phyloP scores from a whole-genome alignment of 1,140 invertebrate genomes.

The Spodoptera litura region DNA sequence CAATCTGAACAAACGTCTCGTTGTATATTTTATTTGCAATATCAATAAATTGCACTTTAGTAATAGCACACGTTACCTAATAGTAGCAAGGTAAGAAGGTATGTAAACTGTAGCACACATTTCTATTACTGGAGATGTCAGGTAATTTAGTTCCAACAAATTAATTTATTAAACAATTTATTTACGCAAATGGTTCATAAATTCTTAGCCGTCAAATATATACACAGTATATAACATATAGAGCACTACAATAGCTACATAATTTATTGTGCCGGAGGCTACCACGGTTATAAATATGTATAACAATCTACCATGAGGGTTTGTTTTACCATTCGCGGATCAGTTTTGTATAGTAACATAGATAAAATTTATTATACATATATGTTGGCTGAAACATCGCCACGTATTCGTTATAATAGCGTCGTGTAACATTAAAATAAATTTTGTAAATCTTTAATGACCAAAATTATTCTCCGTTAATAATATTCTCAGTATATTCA shows the following conservation, averaged over 20 bases:
- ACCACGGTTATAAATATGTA: conserved; percentile 6
- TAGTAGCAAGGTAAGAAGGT: too few relatives aligned
- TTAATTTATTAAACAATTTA: conserved; percentile 5
- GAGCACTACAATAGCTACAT: conserved; percentile 12
- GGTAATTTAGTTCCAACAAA: neutral
- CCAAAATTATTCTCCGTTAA: too few relatives aligned
- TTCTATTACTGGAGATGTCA: neutral
- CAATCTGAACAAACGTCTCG: conserved; percentile 4
- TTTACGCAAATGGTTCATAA: conserved; percentile 14
- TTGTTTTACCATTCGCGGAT: conserved; percentile 9
- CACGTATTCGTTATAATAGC: too few relatives aligned
- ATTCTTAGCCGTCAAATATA: conserved; percentile 1
- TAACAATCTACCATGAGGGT: conserved; percentile 6
- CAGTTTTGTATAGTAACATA: neutral
- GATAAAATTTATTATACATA: too few relatives aligned
- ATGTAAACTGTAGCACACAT: neutral
- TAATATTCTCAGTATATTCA: too few relatives aligned
- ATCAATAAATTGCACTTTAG: neutral
- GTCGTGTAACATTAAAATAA: too few relatives aligned
- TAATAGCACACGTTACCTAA: neutral
- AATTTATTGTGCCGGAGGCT: neutral
- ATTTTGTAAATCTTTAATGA: too few relatives aligned
- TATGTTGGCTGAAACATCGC: too few relatives aligned
- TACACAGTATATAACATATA: neutral
- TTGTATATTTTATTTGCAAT: conserved; percentile 18